Percentiles rank a stretch among this genome's conserved stretches.
phyloP scores from a whole-genome alignment of 2,113 vertebrate genomes.

The Nothobranchius kuhntae region DNA sequence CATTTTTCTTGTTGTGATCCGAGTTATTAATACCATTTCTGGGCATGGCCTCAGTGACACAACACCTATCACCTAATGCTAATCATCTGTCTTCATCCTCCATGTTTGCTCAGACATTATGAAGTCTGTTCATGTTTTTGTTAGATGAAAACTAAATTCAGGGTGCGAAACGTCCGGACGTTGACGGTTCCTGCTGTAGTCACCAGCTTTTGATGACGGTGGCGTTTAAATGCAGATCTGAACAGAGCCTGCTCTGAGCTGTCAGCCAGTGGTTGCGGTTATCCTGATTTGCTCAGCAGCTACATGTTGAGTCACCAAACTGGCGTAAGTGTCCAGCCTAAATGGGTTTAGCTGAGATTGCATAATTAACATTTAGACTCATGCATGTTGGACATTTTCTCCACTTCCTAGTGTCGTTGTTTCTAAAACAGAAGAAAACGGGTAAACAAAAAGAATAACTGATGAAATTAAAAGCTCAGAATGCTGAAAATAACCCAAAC shows the following conservation, averaged over 20 bases:
- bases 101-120: not conserved
- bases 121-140: not conserved
- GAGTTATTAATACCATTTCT: too few species aligned
- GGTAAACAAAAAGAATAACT: not conserved
- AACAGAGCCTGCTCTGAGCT: not conserved
- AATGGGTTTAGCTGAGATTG: not conserved
- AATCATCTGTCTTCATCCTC: too few species aligned
- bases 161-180: not conserved
- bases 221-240: slow-evolving; percentile 28
- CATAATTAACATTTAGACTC: not conserved
- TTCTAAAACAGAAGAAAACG: not conserved
- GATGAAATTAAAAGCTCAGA: not conserved
- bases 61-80: not conserved
- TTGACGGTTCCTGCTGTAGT: slow-evolving; percentile 8
- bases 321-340: not conserved
- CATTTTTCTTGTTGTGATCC: not conserved
- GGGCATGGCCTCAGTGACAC: not conserved
- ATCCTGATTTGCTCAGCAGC: slow-evolving; percentile 7
- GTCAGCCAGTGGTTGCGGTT: not conserved
- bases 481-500: not conserved
- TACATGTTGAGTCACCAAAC: not conserved
- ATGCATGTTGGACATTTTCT: too few species aligned
- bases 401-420: too few species aligned
- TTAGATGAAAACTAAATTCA: not conserved
- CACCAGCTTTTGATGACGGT: slow-evolving; percentile 4